Evolutionary conservation across 2,888 invertebrate species (phyloP).

Genomic region (Aplocera efformata): DNA sequence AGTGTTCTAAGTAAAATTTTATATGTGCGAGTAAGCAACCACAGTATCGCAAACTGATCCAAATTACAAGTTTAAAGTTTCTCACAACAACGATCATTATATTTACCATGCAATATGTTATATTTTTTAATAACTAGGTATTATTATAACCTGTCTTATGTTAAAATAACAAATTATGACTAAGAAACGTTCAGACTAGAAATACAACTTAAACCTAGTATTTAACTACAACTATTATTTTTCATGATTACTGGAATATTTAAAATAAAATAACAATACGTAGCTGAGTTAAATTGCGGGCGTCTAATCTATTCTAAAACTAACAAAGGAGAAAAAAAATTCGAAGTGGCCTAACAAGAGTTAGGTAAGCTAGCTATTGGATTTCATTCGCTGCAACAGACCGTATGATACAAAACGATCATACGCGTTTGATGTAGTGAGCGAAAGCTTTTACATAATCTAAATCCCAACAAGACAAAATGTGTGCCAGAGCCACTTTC

Average conservation of each 20-base stretch:
- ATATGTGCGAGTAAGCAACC: slow-evolving; percentile 68
- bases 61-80: slow-evolving; percentile 28
- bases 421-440: not conserved
- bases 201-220: slow-evolving; percentile 57
- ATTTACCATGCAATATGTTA: slow-evolving; percentile 17
- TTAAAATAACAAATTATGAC: slow-evolving; percentile 60
- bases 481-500: slow-evolving; percentile 1
- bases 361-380: slow-evolving; percentile 20
- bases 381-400: not conserved
- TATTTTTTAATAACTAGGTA: slow-evolving; percentile 6
- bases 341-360: slow-evolving; percentile 45
- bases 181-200: slow-evolving; percentile 73
- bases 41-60: slow-evolving; percentile 45
- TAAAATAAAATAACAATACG: slow-evolving; percentile 28
- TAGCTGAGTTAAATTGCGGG: slow-evolving; percentile 46
- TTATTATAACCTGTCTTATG: slow-evolving; percentile 28
- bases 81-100: slow-evolving; percentile 32
- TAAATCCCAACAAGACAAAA: slow-evolving; percentile 4
- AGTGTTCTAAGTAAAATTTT: slow-evolving; percentile 49
- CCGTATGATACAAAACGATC: too few relatives aligned
- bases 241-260: slow-evolving; percentile 41
- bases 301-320: slow-evolving; percentile 26
- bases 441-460: slow-evolving; percentile 1
- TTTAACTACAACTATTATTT: slow-evolving; percentile 38
- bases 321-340: slow-evolving; percentile 35